Conservation (phyloP, 2,113 vertebrate genomes). For the Coracopsis vasa region DNA sequence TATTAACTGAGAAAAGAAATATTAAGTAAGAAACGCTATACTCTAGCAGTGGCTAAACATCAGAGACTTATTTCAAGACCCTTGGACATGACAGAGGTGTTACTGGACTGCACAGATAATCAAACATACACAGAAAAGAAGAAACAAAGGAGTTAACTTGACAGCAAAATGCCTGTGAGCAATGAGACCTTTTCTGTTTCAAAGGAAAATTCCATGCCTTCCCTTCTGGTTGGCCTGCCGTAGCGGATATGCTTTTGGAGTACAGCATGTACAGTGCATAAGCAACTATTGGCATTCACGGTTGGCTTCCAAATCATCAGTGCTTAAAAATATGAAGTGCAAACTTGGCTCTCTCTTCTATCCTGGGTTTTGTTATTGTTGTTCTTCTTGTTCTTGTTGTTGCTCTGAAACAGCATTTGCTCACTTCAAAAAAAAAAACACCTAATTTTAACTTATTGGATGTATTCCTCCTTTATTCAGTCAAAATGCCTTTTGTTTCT, state of each 20-base stretch:
- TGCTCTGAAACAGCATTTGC: not conserved
- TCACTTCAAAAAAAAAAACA: rapidly evolving
- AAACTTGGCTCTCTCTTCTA: not conserved
- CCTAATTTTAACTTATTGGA: not conserved
- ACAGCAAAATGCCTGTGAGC: not conserved
- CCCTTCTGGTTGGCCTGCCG: not conserved
- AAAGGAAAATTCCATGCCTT: constrained; percentile 35
- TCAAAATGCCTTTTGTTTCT: not conserved
- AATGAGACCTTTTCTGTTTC: constrained; percentile 13
- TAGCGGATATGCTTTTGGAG: not conserved
- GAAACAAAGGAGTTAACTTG: not conserved
- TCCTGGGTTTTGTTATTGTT: not conserved
- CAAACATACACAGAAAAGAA: not conserved
- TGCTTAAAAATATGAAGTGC: constrained; percentile 36
- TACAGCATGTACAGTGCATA: constrained; percentile 29
- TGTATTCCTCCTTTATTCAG: not conserved
- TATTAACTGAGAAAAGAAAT: not conserved
- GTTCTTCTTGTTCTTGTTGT: not conserved
- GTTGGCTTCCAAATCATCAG: constrained; percentile 45
- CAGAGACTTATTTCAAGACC: not conserved
- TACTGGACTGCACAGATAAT: not conserved
- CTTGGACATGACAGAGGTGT: not conserved
- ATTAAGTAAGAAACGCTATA: not conserved
- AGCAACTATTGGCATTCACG: constrained; percentile 17
- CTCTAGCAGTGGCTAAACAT: not conserved